phyloP scores from a whole-genome alignment of 64 coral and sea anemone genomes.

The Catalaphyllia jardinei region DNA sequence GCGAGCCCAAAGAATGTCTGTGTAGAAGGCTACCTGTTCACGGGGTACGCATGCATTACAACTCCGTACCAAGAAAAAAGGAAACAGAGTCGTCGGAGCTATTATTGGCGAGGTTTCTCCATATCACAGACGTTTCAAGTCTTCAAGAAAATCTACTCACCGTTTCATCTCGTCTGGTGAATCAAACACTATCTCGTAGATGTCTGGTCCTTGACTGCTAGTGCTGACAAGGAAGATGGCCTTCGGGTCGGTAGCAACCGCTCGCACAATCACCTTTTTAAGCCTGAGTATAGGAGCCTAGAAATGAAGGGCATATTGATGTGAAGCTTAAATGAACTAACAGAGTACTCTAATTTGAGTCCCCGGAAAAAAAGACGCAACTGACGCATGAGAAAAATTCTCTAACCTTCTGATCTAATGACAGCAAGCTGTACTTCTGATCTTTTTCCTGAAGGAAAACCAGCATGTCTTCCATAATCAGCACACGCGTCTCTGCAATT shows the following conservation, averaged over 20 bases:
- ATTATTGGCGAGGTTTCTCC: too few relatives aligned
- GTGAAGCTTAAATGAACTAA: too few relatives aligned
- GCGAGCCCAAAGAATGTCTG: too few relatives aligned
- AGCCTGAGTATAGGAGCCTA: slow-evolving; percentile 89
- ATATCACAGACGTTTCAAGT: too few relatives aligned
- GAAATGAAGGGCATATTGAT: neutral
- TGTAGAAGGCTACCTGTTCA: too few relatives aligned
- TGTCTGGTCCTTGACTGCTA: slow-evolving; percentile 73
- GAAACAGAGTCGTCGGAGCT: too few relatives aligned
- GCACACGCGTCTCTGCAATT: slow-evolving; percentile 69
- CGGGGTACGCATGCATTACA: too few relatives aligned
- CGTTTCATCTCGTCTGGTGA: slow-evolving; percentile 65
- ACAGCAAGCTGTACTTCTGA: slow-evolving; percentile 82
- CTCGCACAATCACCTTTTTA: slow-evolving; percentile 81
- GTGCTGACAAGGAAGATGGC: slow-evolving; percentile 91
- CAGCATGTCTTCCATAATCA: slow-evolving; percentile 92
- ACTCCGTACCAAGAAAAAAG: too few relatives aligned
- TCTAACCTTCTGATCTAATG: slow-evolving; percentile 87
- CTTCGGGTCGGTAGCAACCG: slow-evolving; percentile 79
- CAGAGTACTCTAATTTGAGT: too few relatives aligned
- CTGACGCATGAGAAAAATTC: too few relatives aligned
- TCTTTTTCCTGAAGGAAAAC: slow-evolving; percentile 95
- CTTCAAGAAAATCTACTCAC: slow-evolving; percentile 22
- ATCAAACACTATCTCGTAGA: slow-evolving; percentile 91
- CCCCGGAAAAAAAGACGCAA: too few relatives aligned